Conservation (phyloP, 2,888 invertebrate species). For the Pterostichus niger region DNA sequence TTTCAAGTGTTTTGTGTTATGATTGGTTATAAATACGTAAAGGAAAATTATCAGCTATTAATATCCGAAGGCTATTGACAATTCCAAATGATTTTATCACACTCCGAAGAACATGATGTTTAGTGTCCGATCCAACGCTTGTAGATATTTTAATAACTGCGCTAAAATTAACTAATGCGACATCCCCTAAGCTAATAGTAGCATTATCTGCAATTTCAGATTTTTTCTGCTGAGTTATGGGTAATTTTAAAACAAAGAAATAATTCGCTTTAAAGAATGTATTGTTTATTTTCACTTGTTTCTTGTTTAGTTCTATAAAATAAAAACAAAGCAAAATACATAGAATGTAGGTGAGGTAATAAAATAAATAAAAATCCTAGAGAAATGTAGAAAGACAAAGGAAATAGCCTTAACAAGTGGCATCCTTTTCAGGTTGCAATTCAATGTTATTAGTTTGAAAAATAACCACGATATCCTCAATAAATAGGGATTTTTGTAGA, state of each 20-base stretch:
- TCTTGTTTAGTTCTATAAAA: not conserved
- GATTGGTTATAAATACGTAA: too few relatives aligned
- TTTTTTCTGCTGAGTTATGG: not conserved
- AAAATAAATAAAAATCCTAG: conserved; percentile 17
- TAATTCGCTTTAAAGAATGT: not conserved
- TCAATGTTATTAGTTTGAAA: conserved; percentile 43
- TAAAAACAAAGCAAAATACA: not conserved
- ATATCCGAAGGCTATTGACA: too few relatives aligned
- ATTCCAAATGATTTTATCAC: too few relatives aligned
- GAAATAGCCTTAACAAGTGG: conserved; percentile 8
- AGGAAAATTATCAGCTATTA: too few relatives aligned
- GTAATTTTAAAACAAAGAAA: not conserved
- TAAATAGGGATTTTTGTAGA: conserved; percentile 48
- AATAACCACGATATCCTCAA: conserved; percentile 30
- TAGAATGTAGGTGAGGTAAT: not conserved
- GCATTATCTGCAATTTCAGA: too few relatives aligned
- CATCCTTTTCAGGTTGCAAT: conserved; percentile 30
- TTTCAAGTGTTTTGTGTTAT: too few relatives aligned
- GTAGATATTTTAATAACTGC: too few relatives aligned
- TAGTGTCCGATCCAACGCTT: too few relatives aligned
- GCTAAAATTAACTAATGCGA: too few relatives aligned
- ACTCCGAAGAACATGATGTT: too few relatives aligned
- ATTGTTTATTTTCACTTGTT: not conserved
- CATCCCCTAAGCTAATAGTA: too few relatives aligned
- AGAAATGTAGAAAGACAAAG: not conserved